Base-by-base conservation (phyloP, 2,888 invertebrate genomes). In the Hirtodrosophila cameraria region DNA sequence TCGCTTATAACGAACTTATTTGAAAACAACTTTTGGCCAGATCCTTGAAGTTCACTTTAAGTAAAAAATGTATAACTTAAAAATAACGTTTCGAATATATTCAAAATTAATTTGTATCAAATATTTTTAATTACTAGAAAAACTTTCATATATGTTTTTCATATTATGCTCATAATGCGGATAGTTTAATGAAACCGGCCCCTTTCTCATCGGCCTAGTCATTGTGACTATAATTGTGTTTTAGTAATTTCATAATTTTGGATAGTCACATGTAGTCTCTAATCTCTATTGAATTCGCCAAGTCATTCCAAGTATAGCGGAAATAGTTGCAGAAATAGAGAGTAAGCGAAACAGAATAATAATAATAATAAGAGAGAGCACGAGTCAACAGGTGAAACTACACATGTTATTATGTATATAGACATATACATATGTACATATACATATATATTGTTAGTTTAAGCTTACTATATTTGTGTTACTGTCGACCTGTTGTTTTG, bases 231-330 rank as follows among this genome's bases (percentile, higher is more conserved):
- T 31, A 38, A 59, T 13, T 39, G 13, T 52, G 15, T 12, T 16
- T n/a, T 16, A 15, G 31, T 28, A 52, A 43, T 66, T 66, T 66
- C 52, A 39, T 66, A 27, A 53, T 53, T 15, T 52, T 15, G 30
- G 9, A 48, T 31, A 30, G 74, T 73, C 74, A 67, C 55, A 67
- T 67, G 74, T 49, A 55, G 43, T 16, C 38, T 13, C 11, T 67
- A 73, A 73, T 70, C 61, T 73, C 31, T 45, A 49, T 39, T 9
- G 49, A 69, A 60, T 38, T 54, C 18, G 46, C 35, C 28, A 50
- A 67, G 50, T 74, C 58, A 73, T 54, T 45, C 27, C 18, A 43
- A 41, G 30, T 58, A 54, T 25, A 16, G 27, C 35, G 15, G 35
- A 16, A 35, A 35, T 27, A 18, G 23, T 13, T 33, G 5, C 8